Evolutionary conservation across 2,888 invertebrate species (phyloP).

Genomic region (Acanthosepion esculentum): DNA sequence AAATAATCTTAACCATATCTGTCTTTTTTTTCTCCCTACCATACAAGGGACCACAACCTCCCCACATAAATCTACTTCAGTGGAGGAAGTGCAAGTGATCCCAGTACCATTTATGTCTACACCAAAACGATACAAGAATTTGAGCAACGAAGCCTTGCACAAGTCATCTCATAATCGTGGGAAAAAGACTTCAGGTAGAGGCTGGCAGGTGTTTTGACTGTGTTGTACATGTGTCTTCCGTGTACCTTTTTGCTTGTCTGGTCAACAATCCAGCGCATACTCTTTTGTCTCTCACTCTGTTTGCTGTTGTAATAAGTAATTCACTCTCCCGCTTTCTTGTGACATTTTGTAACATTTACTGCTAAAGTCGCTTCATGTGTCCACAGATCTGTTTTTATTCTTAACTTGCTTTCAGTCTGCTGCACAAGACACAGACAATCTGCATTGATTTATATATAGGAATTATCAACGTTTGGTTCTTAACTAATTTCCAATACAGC

Average conservation of each 20-base stretch:
- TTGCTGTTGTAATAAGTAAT: too few relatives aligned
- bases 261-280: neutral
- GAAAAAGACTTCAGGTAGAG: constrained; percentile 8
- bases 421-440: too few relatives aligned
- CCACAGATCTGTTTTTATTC: too few relatives aligned
- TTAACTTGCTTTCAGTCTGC: too few relatives aligned
- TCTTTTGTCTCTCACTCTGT: neutral
- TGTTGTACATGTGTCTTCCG: neutral
- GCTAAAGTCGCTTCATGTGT: too few relatives aligned
- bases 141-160: neutral
- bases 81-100: constrained; percentile 58
- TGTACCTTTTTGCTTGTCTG: neutral
- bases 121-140: constrained; percentile 46
- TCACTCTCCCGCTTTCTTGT: too few relatives aligned
- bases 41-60: constrained; percentile 6
- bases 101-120: constrained; percentile 59
- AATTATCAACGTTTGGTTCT: too few relatives aligned
- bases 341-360: too few relatives aligned
- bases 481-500: too few relatives aligned
- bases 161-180: neutral
- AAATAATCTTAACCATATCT: neutral
- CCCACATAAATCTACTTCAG: constrained; percentile 53
- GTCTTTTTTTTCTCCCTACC: neutral
- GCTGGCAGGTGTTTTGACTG: neutral
- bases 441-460: too few relatives aligned